Base-by-base conservation (phyloP, 2,888 invertebrate genomes). In the Arenicola marina region DNA sequence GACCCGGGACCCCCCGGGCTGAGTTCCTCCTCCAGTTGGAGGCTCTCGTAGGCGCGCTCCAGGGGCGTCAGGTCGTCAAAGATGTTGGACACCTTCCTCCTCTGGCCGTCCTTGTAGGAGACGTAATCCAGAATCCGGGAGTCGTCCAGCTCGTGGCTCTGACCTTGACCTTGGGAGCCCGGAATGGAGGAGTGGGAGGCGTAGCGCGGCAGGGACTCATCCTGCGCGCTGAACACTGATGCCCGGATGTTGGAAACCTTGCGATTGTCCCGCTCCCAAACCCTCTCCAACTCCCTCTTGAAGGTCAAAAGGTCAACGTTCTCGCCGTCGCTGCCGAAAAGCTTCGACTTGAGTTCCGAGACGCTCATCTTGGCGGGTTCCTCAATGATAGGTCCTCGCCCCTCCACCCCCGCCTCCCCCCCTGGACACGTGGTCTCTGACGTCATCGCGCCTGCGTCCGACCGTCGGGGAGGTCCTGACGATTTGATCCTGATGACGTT, bases 1-100 rank as follows among this genome's bases (percentile, higher is more conserved):
- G 29, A 24, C 28, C 44, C 29, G 28, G 33, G 4, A 18, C 38
- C 7, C 15, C 7, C 4, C 7, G 15, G 33, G 33, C 7, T 38
- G 38, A 38, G 33, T 3, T 74, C 74, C 55, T 74, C 72, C 51
- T 75, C 70, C 1, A 78, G 61, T 61, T 78, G 70, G 29, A 80
- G 57, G 45, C 69, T 71, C 43, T 76, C 72, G 63, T 79, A 80
- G 38, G 78, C 76, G 62, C 73, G 71, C 55, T 81, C 80, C 31
- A 81, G 71, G 54, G 80, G 80, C 2, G 70, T 66, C 29, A 81
- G 66, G 7, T 76, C 78, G 56, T 79, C 79, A 51, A 74, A 68
- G 3, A 81, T 70, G 61, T 77, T 78, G 15, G 75, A 70, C 55
- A 70, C 75, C 61, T 73, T 75, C 34, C 61, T 66, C 29, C 62